Base-by-base conservation (phyloP, 2,888 invertebrate species). In the Apoda limacodes region DNA sequence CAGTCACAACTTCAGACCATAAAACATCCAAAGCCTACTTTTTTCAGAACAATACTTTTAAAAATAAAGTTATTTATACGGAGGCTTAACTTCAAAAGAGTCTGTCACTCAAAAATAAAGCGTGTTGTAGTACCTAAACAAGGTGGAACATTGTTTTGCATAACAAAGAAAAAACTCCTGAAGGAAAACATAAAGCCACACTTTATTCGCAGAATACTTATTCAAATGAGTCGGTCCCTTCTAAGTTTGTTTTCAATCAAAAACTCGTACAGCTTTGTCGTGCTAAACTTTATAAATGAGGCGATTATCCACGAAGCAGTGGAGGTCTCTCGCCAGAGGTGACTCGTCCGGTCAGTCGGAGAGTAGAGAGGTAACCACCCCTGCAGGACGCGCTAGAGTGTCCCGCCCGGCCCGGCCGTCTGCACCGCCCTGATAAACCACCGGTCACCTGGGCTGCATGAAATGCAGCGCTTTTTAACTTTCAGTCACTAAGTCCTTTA, bases 211-310 rank as follows among this genome's bases (percentile, higher is more conserved):
- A 69, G 74, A 76, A 80, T 80, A 80, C 80, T 80, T 80, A 80
- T 80, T 80, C 78, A 80, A 80, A 80, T 78, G 80, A 80, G 75
- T 67, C 74, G 70, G 80, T 80, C 78, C 80, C 80, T 80, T 76
- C 80, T 75, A 78, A 80, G 80, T 80, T 80, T 80, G 75, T 78
- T 80, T 80, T 80, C 80, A 80, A 80, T 80, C 80, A 80, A 78
- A 78, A 78, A 78, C 76, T 78, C 75, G 61, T 65, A 62, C 71
- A 71, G 78, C 75, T 76, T 78, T 76, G 75, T 75, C 64, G 65
- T 65, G 72, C 68, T 80, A 78, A 78, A 78, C 80, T 80, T 80
- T 78, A 78, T 80, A 78, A 78, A 80, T 78, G 78, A 76, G 74
- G 64, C 80, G 80, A 80, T 80, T 80, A 80, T 78, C 80, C 80